These are phyloP conservation scores for Vollenhovia emeryi DNA, from an alignment of 1,140 invertebrate genomes.

Conservation along the genomic window DNA sequence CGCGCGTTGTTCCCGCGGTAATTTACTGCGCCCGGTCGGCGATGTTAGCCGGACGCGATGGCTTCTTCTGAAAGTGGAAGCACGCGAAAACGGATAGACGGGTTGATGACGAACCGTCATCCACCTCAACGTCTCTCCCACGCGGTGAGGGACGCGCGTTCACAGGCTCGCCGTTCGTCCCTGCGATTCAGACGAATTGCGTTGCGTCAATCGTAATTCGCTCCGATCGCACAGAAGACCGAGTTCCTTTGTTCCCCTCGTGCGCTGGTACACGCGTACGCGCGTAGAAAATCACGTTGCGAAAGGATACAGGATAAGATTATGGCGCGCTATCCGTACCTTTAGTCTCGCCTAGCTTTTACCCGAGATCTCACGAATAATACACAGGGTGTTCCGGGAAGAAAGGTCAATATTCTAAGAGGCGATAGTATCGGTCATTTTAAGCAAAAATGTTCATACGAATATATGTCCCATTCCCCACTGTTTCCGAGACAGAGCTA, in stretches of 20 bases:
- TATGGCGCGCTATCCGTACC: background rate
- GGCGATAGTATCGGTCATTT: too few relatives aligned
- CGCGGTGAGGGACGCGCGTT: background rate
- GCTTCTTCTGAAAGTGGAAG: conserved; percentile 6
- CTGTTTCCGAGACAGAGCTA: too few relatives aligned
- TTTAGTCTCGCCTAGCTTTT: background rate
- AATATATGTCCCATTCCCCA: too few relatives aligned
- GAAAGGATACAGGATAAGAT: background rate
- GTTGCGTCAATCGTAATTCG: conserved; percentile 16
- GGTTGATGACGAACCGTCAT: background rate
- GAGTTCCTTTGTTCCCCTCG: background rate
- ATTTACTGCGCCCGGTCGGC: conserved; percentile 21
- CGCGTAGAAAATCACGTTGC: background rate
- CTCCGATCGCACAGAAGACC: background rate
- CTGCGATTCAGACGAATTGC: background rate
- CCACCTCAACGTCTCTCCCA: background rate
- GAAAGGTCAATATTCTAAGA: too few relatives aligned
- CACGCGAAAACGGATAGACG: conserved; percentile 26
- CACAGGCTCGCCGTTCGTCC: background rate
- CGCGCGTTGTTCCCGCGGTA: conserved; percentile 34
- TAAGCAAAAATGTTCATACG: too few relatives aligned
- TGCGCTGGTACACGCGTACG: too few relatives aligned
- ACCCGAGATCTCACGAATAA: background rate
- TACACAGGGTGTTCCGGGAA: too few relatives aligned
- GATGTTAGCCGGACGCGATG: background rate